Conservation (phyloP, 1,140 invertebrate genomes). For the Hycleus cichorii region DNA sequence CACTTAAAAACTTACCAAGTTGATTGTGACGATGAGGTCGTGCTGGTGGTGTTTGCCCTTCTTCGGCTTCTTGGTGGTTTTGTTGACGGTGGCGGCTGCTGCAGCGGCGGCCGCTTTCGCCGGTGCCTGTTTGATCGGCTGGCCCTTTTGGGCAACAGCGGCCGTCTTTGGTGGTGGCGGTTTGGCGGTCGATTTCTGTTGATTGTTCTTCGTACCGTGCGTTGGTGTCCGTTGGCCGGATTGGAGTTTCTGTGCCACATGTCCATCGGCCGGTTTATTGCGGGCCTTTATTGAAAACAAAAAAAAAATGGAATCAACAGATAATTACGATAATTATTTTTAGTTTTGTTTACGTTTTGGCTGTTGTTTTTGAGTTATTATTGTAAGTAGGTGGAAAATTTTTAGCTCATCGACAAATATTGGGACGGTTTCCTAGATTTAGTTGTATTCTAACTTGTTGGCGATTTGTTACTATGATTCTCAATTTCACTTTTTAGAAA, state of each 20-base stretch:
- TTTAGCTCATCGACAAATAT: not conserved
- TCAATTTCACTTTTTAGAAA: too few relatives aligned
- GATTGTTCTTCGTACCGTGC: constrained; percentile 50
- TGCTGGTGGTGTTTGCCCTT: constrained; percentile 73
- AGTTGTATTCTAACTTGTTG: too few relatives aligned
- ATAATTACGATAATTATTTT: too few relatives aligned
- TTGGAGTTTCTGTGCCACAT: constrained; percentile 61
- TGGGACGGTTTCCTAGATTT: too few relatives aligned
- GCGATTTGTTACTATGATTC: too few relatives aligned
- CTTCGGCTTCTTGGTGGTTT: constrained; percentile 65
- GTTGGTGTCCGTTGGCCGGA: constrained; percentile 51
- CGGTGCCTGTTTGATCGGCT: constrained; percentile 44
- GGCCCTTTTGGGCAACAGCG: constrained; percentile 43
- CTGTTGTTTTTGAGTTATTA: not conserved
- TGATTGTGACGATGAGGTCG: constrained; percentile 73
- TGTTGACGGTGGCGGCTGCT: constrained; percentile 50
- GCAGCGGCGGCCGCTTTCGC: constrained; percentile 50
- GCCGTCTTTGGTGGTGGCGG: constrained; percentile 45
- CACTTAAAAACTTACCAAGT: constrained; percentile 56
- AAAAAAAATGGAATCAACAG: not conserved
- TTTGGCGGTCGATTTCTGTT: constrained; percentile 51
- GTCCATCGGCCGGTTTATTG: constrained; percentile 72
- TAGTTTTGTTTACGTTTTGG: not conserved
- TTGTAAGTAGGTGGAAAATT: not conserved
- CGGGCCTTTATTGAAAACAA: constrained; percentile 52